phyloP scores from a whole-genome alignment of 2,113 vertebrate species.

The Plestiodon gilberti region DNA sequence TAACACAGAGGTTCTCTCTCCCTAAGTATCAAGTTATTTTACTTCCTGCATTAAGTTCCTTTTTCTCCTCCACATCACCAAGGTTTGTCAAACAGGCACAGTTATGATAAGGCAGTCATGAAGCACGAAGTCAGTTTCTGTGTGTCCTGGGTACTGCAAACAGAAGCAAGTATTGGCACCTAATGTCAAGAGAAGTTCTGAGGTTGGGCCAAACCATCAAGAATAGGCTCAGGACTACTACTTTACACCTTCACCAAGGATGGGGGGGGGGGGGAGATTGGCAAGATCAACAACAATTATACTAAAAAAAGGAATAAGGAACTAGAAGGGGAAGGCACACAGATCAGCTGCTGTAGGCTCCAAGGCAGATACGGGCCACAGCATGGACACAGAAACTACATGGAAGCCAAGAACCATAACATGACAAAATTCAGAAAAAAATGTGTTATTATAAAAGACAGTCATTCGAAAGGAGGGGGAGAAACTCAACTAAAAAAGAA shows the following conservation, averaged over 20 bases:
- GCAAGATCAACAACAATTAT: not conserved
- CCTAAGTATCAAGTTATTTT: not conserved
- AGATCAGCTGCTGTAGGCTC: not conserved
- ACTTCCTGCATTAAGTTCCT: not conserved
- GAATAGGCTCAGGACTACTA: not conserved
- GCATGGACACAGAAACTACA: not conserved
- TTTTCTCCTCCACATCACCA: not conserved
- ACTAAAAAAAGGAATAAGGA: no score
- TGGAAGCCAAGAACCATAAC: not conserved
- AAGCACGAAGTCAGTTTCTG: not conserved
- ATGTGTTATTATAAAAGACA: no score
- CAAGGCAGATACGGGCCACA: not conserved
- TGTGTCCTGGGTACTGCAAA: not conserved
- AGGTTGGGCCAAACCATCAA: not conserved
- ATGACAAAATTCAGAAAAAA: not conserved
- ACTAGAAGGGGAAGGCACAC: not conserved
- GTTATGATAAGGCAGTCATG: rapidly evolving
- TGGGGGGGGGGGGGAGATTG: not conserved
- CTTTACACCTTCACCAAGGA: not conserved
- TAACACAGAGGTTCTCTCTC: not conserved
- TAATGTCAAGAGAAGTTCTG: not conserved
- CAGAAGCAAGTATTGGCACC: not conserved
- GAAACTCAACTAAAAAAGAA: not conserved
- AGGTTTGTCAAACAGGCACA: not conserved
- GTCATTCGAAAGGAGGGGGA: not conserved